Evolutionary conservation across 2,888 invertebrate genomes (phyloP), one percentile per base, ranked within the genome.

Genomic region (Pomacea canaliculata): DNA sequence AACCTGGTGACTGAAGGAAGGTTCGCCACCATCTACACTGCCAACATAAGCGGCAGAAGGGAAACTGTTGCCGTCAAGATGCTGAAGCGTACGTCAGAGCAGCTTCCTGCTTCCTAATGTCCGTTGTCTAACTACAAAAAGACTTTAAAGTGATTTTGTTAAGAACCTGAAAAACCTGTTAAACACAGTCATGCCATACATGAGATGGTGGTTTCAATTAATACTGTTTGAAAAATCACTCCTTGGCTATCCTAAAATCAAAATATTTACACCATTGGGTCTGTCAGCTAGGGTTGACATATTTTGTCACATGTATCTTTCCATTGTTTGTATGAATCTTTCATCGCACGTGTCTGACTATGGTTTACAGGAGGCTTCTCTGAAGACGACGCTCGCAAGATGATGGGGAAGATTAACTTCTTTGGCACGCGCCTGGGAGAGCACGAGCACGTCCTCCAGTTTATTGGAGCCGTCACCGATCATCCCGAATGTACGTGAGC

Each of bases 361-460:
- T 60, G 16, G 18, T 60, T 23, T 71, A 13, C 68, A 83, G 83
- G 75, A 27, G 71, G 75, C 8, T 77, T 70, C 71, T 75, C 76
- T 13, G 74, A 82, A 49, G 77, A 80, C 23, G 83, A 83, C 63
- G 78, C 73, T 13, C 46, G 76, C 18, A 71, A 82, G 71, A 83
- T 84, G 84, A 80, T 73, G 74, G 84, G 83, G 12, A 84, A 84
- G 71, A 82, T 84, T 49, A 83, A 83, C 77, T 84, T 82, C 69
- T 65, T 65, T 37, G 79, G 80, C n/a, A 77, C 76, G 1, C 71
- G 77, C 49, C 80, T 80, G 19, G 82, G 80, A 18, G 65, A 79
- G 1, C 81, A 84, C 67, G 78, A 78, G 23, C 82, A 83, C 73
- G 73, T 84, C n/a, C 66, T 84, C 8, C 51, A 62, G 19, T 83